Evolutionary conservation across 2,888 invertebrate genomes (phyloP), one percentile per base, ranked within the genome.

Genomic region (Epicampocera succincta): DNA sequence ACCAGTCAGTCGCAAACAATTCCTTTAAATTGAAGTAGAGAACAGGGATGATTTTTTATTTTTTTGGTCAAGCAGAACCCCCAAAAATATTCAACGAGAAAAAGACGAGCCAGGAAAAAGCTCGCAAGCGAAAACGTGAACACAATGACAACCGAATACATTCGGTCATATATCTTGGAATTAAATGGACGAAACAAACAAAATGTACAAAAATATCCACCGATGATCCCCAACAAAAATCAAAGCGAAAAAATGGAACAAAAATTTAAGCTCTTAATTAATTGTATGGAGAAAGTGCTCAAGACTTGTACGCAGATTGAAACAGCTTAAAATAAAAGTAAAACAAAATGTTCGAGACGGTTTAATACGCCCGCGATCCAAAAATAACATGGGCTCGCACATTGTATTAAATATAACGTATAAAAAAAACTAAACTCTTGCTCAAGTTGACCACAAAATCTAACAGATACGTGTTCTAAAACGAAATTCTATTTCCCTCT

Each of bases 231-330:
- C 66, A 56, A 54, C 25, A 61, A 44, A 69, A 52, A 60, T 42
- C 42, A 73, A 54, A 44, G 54, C 15, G 25, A 54, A 17, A 52
- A 61, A 60, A 9, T 25, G 33, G 19, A 72, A 61, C 56, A 78
- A 80, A 76, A 74, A 79, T 85, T 85, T 86, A 86, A 88, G 85
- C 87, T 88, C 86, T 88, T 88, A 88, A 88, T 88, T 88, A 87
- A 88, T 88, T 87, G 88, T 1, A 33, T 4, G 9, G 1, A 33
- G 33, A 33, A 33, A 33, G 8, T 33, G 33, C 33, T 33, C 9
- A 33, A 1, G 8, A 33, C 9, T 33, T 33, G 33, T 9, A 33
- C 1, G 33, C 6, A 9, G 6, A 33, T 5, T 5, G 33, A 33
- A 33, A 8, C 1, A 9, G 8, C 1, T 1, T 33, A 33, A 33